These are phyloP conservation scores for Rhyacichthys aspro DNA, from an alignment of 2,797 vertebrate genomes.

Conservation along the genomic window DNA sequence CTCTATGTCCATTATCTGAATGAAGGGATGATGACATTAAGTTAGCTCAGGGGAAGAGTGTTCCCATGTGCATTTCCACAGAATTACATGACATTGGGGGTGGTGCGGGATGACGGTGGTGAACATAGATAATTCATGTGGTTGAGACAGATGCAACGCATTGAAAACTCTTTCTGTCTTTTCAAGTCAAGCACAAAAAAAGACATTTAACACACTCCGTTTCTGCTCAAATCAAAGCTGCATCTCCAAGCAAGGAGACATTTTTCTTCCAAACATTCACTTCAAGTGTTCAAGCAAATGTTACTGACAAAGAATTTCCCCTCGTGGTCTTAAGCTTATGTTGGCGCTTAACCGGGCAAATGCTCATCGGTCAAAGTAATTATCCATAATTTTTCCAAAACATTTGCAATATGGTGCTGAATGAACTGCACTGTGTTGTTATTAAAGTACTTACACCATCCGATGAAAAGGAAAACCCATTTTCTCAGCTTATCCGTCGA, in stretches of 20 bases:
- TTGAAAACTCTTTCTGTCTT: slow-evolving; percentile 13
- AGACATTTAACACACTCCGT: slow-evolving; percentile 24
- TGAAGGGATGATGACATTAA: slow-evolving; percentile 25
- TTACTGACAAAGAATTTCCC: too few species aligned
- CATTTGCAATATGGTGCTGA: too few species aligned
- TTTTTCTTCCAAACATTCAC: too few species aligned
- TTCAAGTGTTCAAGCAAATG: too few species aligned
- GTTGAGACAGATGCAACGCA: slow-evolving; percentile 12
- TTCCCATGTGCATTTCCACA: slow-evolving; percentile 4
- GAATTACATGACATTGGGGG: slow-evolving; percentile 9
- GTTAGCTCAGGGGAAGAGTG: slow-evolving; percentile 9
- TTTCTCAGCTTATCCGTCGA: slow-evolving; percentile 94
- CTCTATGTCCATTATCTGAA: slow-evolving; percentile 25
- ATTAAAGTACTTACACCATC: slow-evolving; percentile 92
- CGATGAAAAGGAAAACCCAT: slow-evolving; percentile 97
- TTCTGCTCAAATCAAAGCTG: slow-evolving; percentile 15
- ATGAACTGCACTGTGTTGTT: too few species aligned
- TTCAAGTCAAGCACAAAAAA: slow-evolving; percentile 22
- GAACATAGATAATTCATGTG: slow-evolving; percentile 36
- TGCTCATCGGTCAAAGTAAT: not conserved
- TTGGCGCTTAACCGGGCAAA: not conserved
- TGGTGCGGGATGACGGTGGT: slow-evolving; percentile 19
- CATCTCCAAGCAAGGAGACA: not conserved
- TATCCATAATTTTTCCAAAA: too few species aligned
- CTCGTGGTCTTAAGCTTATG: not conserved